Base-by-base conservation (phyloP, 1,140 invertebrate genomes). In the Oedothorax gibbosus region DNA sequence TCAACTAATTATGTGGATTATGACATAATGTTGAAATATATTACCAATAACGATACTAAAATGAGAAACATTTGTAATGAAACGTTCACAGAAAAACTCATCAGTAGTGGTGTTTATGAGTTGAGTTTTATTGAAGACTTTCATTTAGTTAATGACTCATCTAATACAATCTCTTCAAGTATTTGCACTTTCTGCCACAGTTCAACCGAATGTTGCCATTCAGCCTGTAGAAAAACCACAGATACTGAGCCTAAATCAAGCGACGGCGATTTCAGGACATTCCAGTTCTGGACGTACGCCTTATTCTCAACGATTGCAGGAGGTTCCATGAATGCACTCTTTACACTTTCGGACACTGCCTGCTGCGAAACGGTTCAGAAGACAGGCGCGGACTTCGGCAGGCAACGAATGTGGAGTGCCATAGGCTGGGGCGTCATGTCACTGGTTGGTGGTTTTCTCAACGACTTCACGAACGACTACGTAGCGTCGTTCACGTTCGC, bases 401-500 rank as follows among this genome's bases (percentile, higher is more conserved):
- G 93, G 82, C 96, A 97, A 88, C 92, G 95, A 83, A 91, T 97
- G 86, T 97, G 94, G 93, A 87, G 87, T 14, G 81, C 84, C 6
- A 18, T 88, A 12, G 86, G 87, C 12, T 88, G 64, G 69, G 87
- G 87, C 5, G 35, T 86, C 11, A 54, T 86, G 18, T 72, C 86
- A 5, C 49, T 53, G 15, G 20, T 83, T 20, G 18, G 35, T 49
- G 83, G 83, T 14, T 56, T 75, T 7, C 15, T 85, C 9, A 72
- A 62, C n/a, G 79, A 82, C 49, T 72, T 50, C 14, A 72, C 79
- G 7, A 60, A 49, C 0, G 50, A 51, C 57, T 82, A 72, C 15
- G 14, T 51, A 50, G 54, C 79, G 5, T 7, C 68, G 5, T 82
- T 54, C 54, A 50, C n/a, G 11, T 8, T 72, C 7, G 51, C 62